phyloP scores from a whole-genome alignment of 2,888 invertebrate genomes.

The Chorisops tibialis region DNA sequence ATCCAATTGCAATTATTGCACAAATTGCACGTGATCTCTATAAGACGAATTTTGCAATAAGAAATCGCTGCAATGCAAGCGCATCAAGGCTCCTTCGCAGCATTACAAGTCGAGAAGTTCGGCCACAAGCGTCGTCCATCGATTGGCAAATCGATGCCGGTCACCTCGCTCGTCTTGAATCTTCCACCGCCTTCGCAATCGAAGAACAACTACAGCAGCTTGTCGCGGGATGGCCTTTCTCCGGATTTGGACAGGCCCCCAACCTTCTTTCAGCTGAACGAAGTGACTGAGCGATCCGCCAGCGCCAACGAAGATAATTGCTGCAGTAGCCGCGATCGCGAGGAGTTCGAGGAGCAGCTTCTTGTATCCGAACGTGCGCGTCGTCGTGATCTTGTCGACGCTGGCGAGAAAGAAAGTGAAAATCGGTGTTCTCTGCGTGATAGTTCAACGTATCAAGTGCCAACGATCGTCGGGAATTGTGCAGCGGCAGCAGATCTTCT shows the following conservation, averaged over 20 bases:
- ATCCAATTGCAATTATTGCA: background rate
- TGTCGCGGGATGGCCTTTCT: conserved; percentile 35
- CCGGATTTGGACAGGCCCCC: conserved; percentile 43
- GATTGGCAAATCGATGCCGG: conserved; percentile 49
- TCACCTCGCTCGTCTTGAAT: conserved; percentile 47
- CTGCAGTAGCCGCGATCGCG: background rate
- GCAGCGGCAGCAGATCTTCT: too few species aligned
- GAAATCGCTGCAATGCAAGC: conserved; percentile 6
- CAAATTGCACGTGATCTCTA: background rate
- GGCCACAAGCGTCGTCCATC: conserved; percentile 47
- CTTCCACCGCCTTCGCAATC: conserved; percentile 37
- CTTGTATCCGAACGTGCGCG: too few species aligned
- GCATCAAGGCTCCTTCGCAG: background rate
- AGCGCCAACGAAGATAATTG: background rate
- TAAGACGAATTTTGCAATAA: background rate
- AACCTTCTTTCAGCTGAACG: conserved; percentile 39
- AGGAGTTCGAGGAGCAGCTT: too few species aligned
- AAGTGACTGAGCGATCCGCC: background rate
- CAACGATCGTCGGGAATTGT: too few species aligned
- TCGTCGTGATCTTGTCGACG: too few species aligned
- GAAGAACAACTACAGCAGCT: conserved; percentile 34
- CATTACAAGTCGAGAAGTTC: conserved; percentile 31
- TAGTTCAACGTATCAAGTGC: too few species aligned
- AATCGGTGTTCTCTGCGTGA: too few species aligned
- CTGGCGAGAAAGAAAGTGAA: too few species aligned